Percentiles rank a stretch among this genome's conserved stretches.
Conservation (phyloP, 2,113 vertebrate genomes). For the Oplegnathus fasciatus region DNA sequence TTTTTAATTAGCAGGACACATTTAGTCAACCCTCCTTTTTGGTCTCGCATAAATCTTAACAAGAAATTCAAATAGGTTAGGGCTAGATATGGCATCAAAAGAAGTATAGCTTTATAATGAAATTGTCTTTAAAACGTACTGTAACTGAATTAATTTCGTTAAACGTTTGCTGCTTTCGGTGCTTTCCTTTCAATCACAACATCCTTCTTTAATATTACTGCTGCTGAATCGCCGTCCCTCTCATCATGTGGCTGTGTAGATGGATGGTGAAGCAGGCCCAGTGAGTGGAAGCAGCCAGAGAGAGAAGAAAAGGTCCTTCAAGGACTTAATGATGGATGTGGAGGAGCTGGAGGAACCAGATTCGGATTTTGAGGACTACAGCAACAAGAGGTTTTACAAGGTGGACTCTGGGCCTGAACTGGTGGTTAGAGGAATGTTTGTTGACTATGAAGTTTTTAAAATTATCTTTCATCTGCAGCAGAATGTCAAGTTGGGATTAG, state of each 20-base stretch:
- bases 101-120: not conserved
- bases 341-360: constrained; percentile 84
- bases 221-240: not conserved
- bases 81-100: not conserved
- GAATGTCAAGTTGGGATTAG: not conserved
- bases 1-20: not conserved
- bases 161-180: not conserved
- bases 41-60: not conserved
- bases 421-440: not conserved
- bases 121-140: not conserved
- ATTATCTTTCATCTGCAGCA: not conserved
- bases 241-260: constrained; percentile 16
- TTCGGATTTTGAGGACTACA: constrained; percentile 82
- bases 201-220: not conserved
- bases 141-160: not conserved
- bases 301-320: constrained; percentile 87
- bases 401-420: constrained; percentile 15
- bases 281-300: constrained; percentile 84
- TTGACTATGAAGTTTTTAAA: not conserved
- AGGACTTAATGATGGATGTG: constrained; percentile 86
- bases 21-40: not conserved
- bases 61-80: not conserved
- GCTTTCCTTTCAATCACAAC: not conserved
- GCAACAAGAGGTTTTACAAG: constrained; percentile 80
- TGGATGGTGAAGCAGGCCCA: constrained; percentile 79